phyloP scores from a whole-genome alignment of 2,888 invertebrate species.

The Stenichneumon culpator region DNA sequence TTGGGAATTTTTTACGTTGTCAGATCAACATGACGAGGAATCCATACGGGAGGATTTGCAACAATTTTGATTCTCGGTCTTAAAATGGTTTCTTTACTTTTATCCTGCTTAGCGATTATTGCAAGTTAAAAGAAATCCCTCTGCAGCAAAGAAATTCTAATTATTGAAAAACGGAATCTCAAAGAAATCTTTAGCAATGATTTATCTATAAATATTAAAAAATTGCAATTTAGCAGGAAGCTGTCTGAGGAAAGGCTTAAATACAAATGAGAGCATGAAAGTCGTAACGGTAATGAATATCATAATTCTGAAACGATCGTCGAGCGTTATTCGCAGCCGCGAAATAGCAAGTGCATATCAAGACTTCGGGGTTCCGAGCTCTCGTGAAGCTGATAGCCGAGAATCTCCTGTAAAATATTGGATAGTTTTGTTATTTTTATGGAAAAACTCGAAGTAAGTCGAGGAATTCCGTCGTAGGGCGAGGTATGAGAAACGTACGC shows the following conservation, averaged over 20 bases:
- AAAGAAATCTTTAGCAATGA: not conserved
- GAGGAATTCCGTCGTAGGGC: not conserved
- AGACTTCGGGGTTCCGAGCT: not conserved
- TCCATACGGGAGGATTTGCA: no score
- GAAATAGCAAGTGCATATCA: not conserved
- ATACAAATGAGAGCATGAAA: not conserved
- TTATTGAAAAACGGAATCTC: not conserved
- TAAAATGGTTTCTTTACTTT: no score
- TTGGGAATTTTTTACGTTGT: no score
- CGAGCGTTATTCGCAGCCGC: not conserved
- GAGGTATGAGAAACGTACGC: slow-evolving; percentile 18
- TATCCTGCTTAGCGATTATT: no score
- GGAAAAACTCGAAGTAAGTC: slow-evolving; percentile 10
- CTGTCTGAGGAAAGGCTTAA: not conserved
- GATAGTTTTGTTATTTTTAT: slow-evolving; percentile 18
- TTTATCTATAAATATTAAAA: not conserved
- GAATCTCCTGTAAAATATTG: slow-evolving; percentile 21
- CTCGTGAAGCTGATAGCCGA: not conserved
- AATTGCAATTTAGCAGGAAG: not conserved
- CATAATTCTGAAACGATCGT: not conserved
- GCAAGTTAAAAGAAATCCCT: no score
- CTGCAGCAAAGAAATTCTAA: not conserved
- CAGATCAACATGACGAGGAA: no score
- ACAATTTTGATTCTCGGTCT: no score
- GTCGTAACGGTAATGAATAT: not conserved